Evolutionary conservation across 1,140 invertebrate genomes (phyloP).

Genomic region (Polypedilum pembai): DNA sequence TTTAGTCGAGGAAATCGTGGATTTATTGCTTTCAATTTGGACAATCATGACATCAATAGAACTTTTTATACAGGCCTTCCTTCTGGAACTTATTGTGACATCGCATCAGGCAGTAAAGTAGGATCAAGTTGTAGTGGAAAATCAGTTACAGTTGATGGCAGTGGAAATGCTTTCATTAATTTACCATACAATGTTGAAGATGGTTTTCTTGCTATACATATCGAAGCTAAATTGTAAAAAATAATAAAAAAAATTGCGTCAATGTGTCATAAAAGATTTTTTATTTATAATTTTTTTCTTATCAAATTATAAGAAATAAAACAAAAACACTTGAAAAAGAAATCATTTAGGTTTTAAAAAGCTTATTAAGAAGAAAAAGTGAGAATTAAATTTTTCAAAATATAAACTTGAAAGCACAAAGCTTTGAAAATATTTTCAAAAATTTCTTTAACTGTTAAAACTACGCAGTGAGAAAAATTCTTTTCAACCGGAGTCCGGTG

Average conservation of each 20-base stretch:
- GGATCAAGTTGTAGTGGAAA: constrained; percentile 59
- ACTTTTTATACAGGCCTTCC: constrained; percentile 57
- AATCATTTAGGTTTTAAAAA: no score
- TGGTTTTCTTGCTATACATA: constrained; percentile 11
- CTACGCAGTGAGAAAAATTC: no score
- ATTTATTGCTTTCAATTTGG: constrained; percentile 55
- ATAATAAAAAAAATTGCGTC: background rate
- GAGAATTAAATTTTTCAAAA: no score
- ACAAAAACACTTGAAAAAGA: no score
- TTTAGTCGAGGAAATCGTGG: constrained; percentile 54
- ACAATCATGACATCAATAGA: constrained; percentile 44
- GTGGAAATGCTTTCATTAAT: constrained; percentile 53
- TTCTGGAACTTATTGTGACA: constrained; percentile 69
- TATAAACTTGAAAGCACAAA: no score
- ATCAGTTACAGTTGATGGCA: constrained; percentile 50
- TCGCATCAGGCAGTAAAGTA: constrained; percentile 63
- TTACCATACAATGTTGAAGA: constrained; percentile 39
- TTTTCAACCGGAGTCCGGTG: no score
- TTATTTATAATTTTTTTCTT: no score
- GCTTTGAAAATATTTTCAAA: no score
- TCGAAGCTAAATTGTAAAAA: constrained; percentile 1
- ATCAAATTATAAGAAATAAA: no score
- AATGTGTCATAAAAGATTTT: no score
- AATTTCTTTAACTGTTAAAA: no score
- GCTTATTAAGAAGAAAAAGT: no score